A percentile compares a stretch with the other conserved stretches of the same genome.
phyloP scores from a whole-genome alignment of 2,113 vertebrate genomes.

The Cyprinodon variegatus region DNA sequence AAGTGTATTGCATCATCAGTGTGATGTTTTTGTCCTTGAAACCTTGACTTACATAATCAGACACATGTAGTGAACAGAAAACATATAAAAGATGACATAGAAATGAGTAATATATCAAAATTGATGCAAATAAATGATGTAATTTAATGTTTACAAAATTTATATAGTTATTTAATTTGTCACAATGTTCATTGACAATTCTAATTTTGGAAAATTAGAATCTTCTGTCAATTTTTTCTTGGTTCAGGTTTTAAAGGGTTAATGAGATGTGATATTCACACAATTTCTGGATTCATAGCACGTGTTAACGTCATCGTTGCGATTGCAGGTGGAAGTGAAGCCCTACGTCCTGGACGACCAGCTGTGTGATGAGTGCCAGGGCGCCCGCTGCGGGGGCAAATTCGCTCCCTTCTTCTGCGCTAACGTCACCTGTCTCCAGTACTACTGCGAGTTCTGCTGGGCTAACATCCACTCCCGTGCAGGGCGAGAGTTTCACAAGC shows the following conservation, averaged over 20 bases:
- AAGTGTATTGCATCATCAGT: too few relatives aligned
- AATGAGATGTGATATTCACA: not conserved
- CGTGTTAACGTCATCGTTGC: not conserved
- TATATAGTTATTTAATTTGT: too few relatives aligned
- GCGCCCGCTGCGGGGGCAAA: conserved; percentile 94
- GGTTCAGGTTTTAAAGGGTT: too few relatives aligned
- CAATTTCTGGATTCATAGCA: not conserved
- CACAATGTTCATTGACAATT: too few relatives aligned
- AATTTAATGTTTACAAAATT: too few relatives aligned
- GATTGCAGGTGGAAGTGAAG: conserved; percentile 94
- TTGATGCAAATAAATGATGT: too few relatives aligned
- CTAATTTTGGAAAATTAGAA: too few relatives aligned
- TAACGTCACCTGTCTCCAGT: conserved; percentile 99
- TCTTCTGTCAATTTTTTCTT: too few relatives aligned
- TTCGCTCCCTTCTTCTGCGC: conserved; percentile 98
- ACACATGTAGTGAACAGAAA: not conserved
- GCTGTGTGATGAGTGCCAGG: conserved; percentile 98
- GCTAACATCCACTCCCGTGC: conserved; percentile 98
- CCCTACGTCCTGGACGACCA: conserved; percentile 97
- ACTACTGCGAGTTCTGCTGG: conserved; percentile 99
- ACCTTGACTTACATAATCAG: too few relatives aligned
- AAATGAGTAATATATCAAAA: too few relatives aligned
- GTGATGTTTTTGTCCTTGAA: too few relatives aligned
- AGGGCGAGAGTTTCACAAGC: conserved; percentile 98
- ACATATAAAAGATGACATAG: too few relatives aligned